Conservation (phyloP, 2,113 vertebrate species). For the Urocolius indicus region DNA sequence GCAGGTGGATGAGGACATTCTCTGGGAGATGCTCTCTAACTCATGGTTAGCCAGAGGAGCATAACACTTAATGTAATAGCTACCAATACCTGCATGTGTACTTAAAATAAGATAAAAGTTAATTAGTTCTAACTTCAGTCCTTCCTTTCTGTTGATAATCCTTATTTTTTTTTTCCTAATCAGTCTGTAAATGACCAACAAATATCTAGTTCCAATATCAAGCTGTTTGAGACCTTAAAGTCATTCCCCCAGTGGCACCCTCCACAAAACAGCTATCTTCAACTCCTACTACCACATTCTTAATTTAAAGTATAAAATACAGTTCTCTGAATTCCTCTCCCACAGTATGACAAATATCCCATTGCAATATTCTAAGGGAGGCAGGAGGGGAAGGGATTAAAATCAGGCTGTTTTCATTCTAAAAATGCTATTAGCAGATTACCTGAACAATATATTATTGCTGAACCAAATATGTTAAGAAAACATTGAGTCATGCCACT, state of each 20-base stretch:
- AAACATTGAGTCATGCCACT: constrained; percentile 30
- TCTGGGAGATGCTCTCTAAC: background rate
- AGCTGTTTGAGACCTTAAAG: background rate
- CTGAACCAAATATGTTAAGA: background rate
- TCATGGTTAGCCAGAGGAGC: background rate
- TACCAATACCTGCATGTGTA: background rate
- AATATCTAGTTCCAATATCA: background rate
- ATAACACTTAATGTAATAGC: background rate
- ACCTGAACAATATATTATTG: constrained; percentile 17
- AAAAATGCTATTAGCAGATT: constrained; percentile 46
- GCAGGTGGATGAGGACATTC: rapidly evolving
- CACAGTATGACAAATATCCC: background rate
- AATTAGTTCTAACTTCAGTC: constrained; percentile 7
- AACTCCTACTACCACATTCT: background rate
- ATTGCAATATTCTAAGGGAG: background rate
- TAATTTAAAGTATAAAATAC: background rate
- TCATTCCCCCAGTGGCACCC: background rate
- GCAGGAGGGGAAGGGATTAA: background rate
- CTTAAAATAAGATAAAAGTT: constrained; percentile 26
- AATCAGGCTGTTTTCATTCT: background rate
- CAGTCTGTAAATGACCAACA: background rate
- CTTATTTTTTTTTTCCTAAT: background rate
- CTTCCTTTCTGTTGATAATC: background rate
- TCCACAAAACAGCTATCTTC: background rate
- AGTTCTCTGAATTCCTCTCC: background rate